Percentiles rank a stretch among this genome's conserved stretches.
These are phyloP conservation scores for Fistularia commersonii DNA, from an alignment of 2,797 vertebrate species.

Conservation along the genomic window DNA sequence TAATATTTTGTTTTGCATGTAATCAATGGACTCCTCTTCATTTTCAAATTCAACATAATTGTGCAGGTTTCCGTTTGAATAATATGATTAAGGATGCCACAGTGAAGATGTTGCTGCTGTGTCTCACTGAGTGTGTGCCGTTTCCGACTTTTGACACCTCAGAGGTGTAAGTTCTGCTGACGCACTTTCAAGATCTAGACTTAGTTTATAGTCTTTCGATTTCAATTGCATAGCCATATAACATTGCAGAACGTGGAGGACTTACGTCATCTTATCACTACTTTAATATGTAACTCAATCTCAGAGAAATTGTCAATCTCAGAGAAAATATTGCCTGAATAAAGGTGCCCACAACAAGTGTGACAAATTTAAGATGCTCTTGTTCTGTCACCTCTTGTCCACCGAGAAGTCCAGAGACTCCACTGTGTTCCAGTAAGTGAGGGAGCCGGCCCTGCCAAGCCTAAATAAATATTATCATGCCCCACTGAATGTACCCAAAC, in stretches of 20 bases:
- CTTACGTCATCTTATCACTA: conserved; percentile 1
- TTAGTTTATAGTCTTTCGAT: conserved; percentile 11
- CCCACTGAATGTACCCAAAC: conserved; percentile 42
- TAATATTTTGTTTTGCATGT: too few relatives aligned
- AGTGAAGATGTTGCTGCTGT: neutral
- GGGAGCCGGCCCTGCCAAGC: conserved; percentile 19
- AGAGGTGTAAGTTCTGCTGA: conserved; percentile 20
- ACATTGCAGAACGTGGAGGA: neutral
- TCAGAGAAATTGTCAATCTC: too few relatives aligned
- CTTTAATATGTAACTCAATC: too few relatives aligned
- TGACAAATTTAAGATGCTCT: neutral
- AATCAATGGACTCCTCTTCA: too few relatives aligned
- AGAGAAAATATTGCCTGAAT: too few relatives aligned
- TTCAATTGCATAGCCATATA: conserved; percentile 15
- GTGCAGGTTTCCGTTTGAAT: too few relatives aligned
- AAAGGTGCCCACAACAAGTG: too few relatives aligned
- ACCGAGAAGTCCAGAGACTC: too few relatives aligned
- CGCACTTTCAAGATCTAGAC: conserved; percentile 9
- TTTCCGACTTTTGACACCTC: conserved; percentile 27
- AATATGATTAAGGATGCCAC: too few relatives aligned
- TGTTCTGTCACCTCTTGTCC: neutral
- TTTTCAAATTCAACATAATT: too few relatives aligned
- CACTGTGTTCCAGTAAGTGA: conserved; percentile 10
- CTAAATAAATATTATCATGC: conserved; percentile 45
- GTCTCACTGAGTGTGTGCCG: conserved; percentile 17